Percentiles rank a stretch among this genome's conserved stretches.
Conservation (phyloP, 2,113 vertebrate genomes). For the Rynchops niger region DNA sequence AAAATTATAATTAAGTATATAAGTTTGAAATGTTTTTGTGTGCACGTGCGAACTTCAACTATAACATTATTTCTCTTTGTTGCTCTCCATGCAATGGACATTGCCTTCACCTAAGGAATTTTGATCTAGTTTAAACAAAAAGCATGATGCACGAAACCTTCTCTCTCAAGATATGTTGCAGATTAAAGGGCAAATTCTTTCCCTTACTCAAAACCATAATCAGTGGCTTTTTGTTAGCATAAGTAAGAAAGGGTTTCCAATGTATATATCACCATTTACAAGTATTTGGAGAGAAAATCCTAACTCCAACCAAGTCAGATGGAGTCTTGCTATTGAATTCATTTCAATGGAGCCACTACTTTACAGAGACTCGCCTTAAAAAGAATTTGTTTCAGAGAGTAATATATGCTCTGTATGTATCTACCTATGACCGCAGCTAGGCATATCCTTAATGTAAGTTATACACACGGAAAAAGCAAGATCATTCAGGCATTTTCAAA, state of each 20-base stretch:
- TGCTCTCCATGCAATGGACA: neutral
- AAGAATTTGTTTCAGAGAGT: neutral
- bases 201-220: neutral
- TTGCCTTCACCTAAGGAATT: neutral
- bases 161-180: neutral
- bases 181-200: constrained; percentile 10
- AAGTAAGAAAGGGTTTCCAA: neutral
- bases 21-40: neutral
- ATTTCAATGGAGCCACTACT: neutral
- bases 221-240: neutral
- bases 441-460: neutral
- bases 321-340: neutral
- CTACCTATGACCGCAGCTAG: neutral
- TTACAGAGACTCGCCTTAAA: neutral
- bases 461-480: neutral
- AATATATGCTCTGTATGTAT: neutral
- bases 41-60: neutral
- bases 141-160: neutral
- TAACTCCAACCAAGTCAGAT: neutral
- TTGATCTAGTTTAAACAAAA: constrained; percentile 3
- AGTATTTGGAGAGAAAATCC: neutral
- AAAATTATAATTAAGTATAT: neutral
- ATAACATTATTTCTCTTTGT: neutral
- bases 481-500: neutral
- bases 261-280: neutral